Evolutionary conservation across 2,113 vertebrate species (phyloP).

Genomic region (Pterocles orientalis): DNA sequence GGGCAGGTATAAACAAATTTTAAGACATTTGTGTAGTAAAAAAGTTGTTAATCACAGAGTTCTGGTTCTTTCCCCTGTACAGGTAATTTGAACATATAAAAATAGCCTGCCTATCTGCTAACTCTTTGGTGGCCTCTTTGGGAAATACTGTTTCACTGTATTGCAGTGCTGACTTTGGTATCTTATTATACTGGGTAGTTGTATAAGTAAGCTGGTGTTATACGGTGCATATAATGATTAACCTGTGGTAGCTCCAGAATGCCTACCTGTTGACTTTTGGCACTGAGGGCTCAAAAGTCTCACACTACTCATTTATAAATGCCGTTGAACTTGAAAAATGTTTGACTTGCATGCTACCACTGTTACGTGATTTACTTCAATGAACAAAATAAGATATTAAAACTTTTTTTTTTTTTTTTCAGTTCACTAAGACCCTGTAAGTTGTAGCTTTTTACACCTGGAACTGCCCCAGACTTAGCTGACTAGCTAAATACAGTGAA

Average conservation of each 20-base stretch:
- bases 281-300: neutral
- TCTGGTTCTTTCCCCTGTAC: neutral
- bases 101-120: neutral
- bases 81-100: neutral
- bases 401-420: neutral
- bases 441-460: neutral
- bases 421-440: neutral
- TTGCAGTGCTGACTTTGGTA: neutral
- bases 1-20: neutral
- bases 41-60: neutral
- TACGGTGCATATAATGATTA: conserved; percentile 23
- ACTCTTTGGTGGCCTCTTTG: neutral
- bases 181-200: neutral
- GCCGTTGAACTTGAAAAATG: neutral
- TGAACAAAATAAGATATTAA: neutral
- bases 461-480: neutral
- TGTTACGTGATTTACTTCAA: neutral
- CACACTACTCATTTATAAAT: neutral
- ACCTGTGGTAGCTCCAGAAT: conserved; percentile 1
- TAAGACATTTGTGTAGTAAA: neutral
- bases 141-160: neutral
- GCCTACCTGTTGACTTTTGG: neutral
- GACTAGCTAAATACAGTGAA: neutral
- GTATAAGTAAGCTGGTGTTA: neutral
- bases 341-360: neutral